phyloP scores from a whole-genome alignment of 30 jellyfish, hydroid and myxozoan species.

The Aurelia aurita region DNA sequence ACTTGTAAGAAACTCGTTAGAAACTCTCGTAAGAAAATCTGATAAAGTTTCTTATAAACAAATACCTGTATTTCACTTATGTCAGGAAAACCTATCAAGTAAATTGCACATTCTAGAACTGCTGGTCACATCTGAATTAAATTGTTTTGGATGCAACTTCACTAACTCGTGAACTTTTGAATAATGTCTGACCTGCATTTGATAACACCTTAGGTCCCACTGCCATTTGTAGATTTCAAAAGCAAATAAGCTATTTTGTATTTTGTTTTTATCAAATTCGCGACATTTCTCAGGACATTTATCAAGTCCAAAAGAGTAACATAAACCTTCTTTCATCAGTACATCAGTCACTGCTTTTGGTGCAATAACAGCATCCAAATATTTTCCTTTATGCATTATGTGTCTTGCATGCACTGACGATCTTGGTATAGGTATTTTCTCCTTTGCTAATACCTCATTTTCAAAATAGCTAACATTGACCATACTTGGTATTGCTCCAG shows the following conservation, averaged over 20 bases:
- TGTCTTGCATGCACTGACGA: conserved; percentile 42
- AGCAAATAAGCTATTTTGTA: conserved; percentile 32
- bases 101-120: neutral
- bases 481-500: conserved; percentile 24
- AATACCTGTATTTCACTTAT: no score
- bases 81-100: neutral
- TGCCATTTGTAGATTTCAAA: conserved; percentile 45
- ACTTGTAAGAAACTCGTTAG: no score
- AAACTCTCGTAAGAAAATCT: no score
- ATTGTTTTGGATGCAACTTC: neutral
- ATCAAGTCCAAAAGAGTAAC: neutral
- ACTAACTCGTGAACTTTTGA: neutral
- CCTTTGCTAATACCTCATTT: conserved; percentile 20
- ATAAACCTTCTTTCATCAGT: conserved; percentile 5
- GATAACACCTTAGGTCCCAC: conserved; percentile 53
- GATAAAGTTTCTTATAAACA: no score
- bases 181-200: conserved; percentile 12
- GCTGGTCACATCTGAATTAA: neutral
- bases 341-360: neutral
- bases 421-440: conserved; percentile 50
- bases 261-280: conserved; percentile 6
- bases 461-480: conserved; percentile 24
- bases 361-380: neutral
- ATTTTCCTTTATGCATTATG: conserved; percentile 12
- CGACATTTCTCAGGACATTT: conserved; percentile 52